Evolutionary conservation across 2,888 invertebrate species (phyloP), one percentile per base, ranked within the genome.

Genomic region (Drosophila anomalata): DNA sequence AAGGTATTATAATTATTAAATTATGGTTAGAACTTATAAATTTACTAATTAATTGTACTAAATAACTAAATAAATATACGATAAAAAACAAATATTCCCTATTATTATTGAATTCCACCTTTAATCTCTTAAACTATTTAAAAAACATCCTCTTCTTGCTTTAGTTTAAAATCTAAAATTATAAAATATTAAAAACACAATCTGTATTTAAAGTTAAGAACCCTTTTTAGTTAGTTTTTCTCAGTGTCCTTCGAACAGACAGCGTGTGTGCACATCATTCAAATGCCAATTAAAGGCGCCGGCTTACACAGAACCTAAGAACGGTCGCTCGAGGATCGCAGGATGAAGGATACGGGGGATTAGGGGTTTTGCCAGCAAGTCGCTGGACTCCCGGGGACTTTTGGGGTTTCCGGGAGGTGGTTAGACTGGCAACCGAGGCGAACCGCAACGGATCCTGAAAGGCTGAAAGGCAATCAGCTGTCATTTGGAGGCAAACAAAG

Each of bases 261-360:
- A 68, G 69, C 70, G 76, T 87, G 80, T 86, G 82, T 80, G 78
- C 88, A 83, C 85, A 86, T 88, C 88, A 88, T 87, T 88, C 88
- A 83, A 83, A 88, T 86, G 89, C 89, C 89, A 89, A 89, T 89
- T 89, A 89, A 89, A 89, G 89, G 89, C 87, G 89, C 89, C 88
- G 89, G 82, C 75, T 69, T 76, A 77, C 79, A 79, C 85, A 81
- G 73, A 85, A 77, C 76, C 81, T 79, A 79, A 85, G 85, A 84
- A 78, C 46, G 44, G 46, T 50, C 66, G 66, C 29, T 31, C 42
- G 53, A 31, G 46, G 33, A 60, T 42, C 53, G 29, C n/a, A 60
- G 33, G 14, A 55, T 20, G 24, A 46, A 22, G 20, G 46, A 46
- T 42, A 8, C 17, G 42, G 42, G 42, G 42, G 20, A 41, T 41